Conservation (phyloP, 2,113 vertebrate species). For the Aepyceros melampus region DNA sequence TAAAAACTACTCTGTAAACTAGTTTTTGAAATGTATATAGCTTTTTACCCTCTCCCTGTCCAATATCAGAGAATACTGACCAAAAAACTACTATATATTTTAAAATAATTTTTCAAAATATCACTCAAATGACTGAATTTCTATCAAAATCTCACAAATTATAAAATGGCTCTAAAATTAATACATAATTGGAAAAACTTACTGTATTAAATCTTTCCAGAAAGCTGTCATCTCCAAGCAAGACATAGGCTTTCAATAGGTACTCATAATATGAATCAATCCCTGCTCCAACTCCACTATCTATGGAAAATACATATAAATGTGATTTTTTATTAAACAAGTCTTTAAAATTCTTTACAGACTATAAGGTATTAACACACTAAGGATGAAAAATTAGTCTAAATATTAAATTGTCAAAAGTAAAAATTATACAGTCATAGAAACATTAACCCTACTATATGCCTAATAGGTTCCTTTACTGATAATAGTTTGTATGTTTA, state of each 20-base stretch:
- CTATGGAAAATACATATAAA: slow-evolving; percentile 77
- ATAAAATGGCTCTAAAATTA: slow-evolving; percentile 37
- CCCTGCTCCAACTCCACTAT: slow-evolving; percentile 97
- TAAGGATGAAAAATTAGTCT: not conserved
- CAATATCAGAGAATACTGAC: not conserved
- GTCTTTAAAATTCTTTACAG: not conserved
- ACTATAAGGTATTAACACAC: not conserved
- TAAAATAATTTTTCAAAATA: slow-evolving; percentile 8
- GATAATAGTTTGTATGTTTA: not conserved
- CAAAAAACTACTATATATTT: not conserved
- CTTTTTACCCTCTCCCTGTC: not conserved
- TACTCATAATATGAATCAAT: slow-evolving; percentile 99
- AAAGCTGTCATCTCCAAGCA: slow-evolving; percentile 96
- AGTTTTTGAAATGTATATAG: not conserved
- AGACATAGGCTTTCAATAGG: slow-evolving; percentile 96
- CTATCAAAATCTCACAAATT: slow-evolving; percentile 39
- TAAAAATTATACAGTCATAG: slow-evolving; percentile 20
- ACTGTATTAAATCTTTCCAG: slow-evolving; percentile 98
- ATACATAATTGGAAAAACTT: slow-evolving; percentile 76
- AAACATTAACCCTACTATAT: not conserved
- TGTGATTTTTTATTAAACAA: slow-evolving; percentile 23
- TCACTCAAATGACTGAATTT: slow-evolving; percentile 24
- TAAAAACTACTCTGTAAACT: not conserved
- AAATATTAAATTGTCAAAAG: not conserved
- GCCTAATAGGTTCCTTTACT: not conserved